These are phyloP conservation scores for Microtus obscurus DNA, from an alignment of 2,797 vertebrate genomes.

Conservation along the genomic window DNA sequence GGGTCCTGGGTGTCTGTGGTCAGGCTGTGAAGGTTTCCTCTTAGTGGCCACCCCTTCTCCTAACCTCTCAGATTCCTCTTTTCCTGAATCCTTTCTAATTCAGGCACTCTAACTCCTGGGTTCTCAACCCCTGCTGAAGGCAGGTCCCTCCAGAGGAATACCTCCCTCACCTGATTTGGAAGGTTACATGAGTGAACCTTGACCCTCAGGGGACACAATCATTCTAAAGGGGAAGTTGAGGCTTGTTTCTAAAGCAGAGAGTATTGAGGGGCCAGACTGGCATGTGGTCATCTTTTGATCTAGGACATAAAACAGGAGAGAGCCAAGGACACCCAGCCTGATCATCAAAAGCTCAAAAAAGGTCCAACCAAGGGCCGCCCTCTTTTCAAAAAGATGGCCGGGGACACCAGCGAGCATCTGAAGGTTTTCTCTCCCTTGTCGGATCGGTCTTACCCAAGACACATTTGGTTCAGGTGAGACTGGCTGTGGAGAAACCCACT, in stretches of 20 bases:
- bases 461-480: neutral
- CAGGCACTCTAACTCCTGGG: neutral
- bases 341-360: constrained; percentile 5
- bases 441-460: neutral
- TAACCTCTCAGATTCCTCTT: neutral
- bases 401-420: neutral
- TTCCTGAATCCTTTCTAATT: neutral
- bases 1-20: neutral
- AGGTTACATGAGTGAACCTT: neutral
- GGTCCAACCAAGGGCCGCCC: neutral
- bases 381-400: neutral
- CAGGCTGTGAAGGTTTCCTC: neutral
- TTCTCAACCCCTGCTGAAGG: neutral
- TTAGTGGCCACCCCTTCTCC: neutral
- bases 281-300: neutral
- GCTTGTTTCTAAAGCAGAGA: neutral
- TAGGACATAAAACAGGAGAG: neutral
- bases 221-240: constrained; percentile 1
- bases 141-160: neutral
- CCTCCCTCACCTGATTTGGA: neutral
- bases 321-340: neutral
- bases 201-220: neutral
- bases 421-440: neutral
- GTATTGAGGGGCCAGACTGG: neutral
- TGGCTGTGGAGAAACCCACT: neutral